Evolutionary conservation across 1,140 invertebrate species (phyloP).

Genomic region (Lamellibrachia luymesi): DNA sequence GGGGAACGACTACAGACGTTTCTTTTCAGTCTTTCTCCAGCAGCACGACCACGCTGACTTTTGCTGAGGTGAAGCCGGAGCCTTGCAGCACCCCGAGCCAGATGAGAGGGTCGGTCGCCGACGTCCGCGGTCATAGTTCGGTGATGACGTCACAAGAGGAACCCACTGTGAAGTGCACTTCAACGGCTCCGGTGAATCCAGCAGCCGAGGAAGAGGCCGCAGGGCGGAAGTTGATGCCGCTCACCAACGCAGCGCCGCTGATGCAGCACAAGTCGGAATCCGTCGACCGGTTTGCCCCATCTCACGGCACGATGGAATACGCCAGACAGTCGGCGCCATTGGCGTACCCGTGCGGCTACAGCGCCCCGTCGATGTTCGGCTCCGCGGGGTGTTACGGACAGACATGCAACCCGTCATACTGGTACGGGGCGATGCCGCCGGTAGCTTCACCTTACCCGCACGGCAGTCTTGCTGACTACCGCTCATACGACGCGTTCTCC

Average conservation of each 20-base stretch:
- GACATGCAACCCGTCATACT: background rate
- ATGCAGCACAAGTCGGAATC: background rate
- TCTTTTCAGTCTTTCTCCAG: background rate
- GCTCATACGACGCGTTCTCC: background rate
- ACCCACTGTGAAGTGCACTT: background rate
- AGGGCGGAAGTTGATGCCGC: background rate
- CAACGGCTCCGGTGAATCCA: background rate
- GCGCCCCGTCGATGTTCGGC: background rate
- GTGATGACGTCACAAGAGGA: background rate
- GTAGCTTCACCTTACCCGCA: background rate
- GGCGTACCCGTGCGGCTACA: background rate
- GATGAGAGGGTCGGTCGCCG: background rate
- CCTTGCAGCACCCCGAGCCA: background rate
- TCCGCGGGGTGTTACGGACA: background rate
- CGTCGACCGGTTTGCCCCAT: background rate
- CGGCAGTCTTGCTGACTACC: background rate
- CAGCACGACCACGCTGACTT: background rate
- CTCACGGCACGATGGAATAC: background rate
- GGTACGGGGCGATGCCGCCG: background rate
- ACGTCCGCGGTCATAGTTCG: background rate
- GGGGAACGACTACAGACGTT: background rate
- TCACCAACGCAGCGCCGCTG: background rate
- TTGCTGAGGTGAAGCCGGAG: background rate
- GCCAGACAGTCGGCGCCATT: background rate
- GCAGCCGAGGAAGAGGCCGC: background rate